Evolutionary conservation across 2,113 vertebrate genomes (phyloP), one percentile per base, ranked within the genome.

Genomic region (Hypocryptadius cinnamomeus): DNA sequence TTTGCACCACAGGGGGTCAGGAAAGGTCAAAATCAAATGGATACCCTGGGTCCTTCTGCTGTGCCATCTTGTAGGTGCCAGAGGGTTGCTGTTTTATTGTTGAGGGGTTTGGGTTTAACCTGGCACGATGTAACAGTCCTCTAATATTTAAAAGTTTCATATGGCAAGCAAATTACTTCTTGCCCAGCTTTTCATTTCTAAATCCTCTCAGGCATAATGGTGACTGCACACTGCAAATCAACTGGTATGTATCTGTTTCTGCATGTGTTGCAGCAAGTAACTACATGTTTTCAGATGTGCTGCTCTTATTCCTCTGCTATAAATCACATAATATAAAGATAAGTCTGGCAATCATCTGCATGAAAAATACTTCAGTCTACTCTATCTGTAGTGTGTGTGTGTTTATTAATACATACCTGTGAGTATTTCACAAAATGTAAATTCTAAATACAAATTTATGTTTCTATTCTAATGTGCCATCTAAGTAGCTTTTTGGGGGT

Each of bases 161-260:
- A 4, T 7, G 6, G 9, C 20, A 54, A 37, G 17, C 5, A 87
- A 74, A 63, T 48, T 33, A 30, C 20, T 78, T 78, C 54, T 70
- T 79, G 42, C 11, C 24, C 37, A 87, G 3, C 22, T 65, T 87
- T 89, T 59, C 0, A 1, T 37, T 85, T 60, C 71, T 69, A 44
- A 47, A 28, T 92, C 63, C 24, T 69, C 30, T 51, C n/a, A 68
- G 45, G 22, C 23, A 4, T 15, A 48, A 12, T 31, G 21, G 13
- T 39, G 54, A 40, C 37, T 44, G 50, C 10, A 17, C 31, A 19
- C 7, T 63, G 60, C 33, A 87, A 53, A 56, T 78, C 24, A 61
- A 5, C 54, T 66, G 60, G n/a, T 8, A 3, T 0, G 0, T 33
- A 5, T 37, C 64, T 69, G 15, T 28, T 84, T 81, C 74, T 77